Conservation (phyloP, 2,888 invertebrate species). For the Nephrotoma flavescens region DNA sequence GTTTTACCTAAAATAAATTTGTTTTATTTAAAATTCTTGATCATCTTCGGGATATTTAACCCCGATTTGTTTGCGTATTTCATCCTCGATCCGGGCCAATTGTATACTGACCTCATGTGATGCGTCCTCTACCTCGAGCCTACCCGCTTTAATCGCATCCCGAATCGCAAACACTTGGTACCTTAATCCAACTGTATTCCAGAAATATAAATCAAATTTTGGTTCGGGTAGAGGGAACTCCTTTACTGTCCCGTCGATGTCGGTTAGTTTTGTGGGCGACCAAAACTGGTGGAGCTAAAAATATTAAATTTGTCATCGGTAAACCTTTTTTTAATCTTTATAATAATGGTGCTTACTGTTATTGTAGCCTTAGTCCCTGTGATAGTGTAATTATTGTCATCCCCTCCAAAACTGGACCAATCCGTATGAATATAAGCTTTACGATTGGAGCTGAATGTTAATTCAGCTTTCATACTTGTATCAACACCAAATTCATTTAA, state of each 20-base stretch:
- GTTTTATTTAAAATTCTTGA: slow-evolving; percentile 8
- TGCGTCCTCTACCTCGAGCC: slow-evolving; percentile 53
- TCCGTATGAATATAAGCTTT: slow-evolving; percentile 22
- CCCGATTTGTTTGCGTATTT: slow-evolving; percentile 53
- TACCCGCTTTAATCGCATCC: slow-evolving; percentile 49
- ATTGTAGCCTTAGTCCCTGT: slow-evolving; percentile 30
- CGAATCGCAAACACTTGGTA: slow-evolving; percentile 69
- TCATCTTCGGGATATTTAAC: slow-evolving; percentile 43
- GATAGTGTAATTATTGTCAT: slow-evolving; percentile 24
- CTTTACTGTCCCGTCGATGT: slow-evolving; percentile 45
- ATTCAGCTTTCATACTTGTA: slow-evolving; percentile 25
- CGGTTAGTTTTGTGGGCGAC: slow-evolving; percentile 53
- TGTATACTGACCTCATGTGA: slow-evolving; percentile 51
- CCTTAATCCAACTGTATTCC: slow-evolving; percentile 56
- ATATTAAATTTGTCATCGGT: not conserved
- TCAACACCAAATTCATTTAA: slow-evolving; percentile 61
- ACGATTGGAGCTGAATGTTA: slow-evolving; percentile 24
- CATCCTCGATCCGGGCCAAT: slow-evolving; percentile 56
- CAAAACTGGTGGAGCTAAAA: slow-evolving; percentile 45
- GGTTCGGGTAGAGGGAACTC: slow-evolving; percentile 50
- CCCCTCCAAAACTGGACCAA: slow-evolving; percentile 13
- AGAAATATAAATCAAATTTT: slow-evolving; percentile 42
- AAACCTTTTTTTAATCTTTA: not conserved
- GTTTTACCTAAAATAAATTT: too few species aligned
- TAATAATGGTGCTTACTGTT: slow-evolving; percentile 19